Evolutionary conservation across 2,113 vertebrate genomes (phyloP), one percentile per base, ranked within the genome.

Genomic region (Xerus inauris): DNA sequence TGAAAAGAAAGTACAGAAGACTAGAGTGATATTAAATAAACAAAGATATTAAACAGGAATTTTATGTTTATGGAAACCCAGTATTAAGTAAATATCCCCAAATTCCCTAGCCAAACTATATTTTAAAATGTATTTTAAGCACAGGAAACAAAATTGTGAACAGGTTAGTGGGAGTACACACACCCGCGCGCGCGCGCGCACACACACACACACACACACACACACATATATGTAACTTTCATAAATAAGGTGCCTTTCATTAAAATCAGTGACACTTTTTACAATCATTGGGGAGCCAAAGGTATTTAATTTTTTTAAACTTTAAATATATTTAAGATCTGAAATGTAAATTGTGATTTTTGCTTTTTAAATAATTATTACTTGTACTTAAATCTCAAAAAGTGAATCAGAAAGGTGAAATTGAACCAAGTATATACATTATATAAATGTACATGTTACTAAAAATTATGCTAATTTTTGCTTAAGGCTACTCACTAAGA

Each of bases 71-170:
- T 86, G 7, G 65, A 89, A 97, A 67, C 17, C 38, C 40, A 42
- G 22, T 88, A 81, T 93, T 91, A 65, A 91, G 73, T 94, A 94
- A 69, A 92, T 89, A 87, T 87, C 67, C 88, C 94, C 38, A 83
- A 96, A 91, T 94, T 75, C 30, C 14, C 65, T 87, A 91, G 91
- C 32, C 83, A 96, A 94, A 79, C 93, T 95, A 54, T 96, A 85
- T 96, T 94, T 97, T 92, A 92, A 97, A 96, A 93, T 97, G 82
- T 73, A 22, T 81, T 95, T 97, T 84, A 59, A 96, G 45, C 59
- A 67, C 30, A 95, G 71, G 69, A 96, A 94, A 95, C 35, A 76
- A 86, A 73, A 35, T 91, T 91, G 71, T 69, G 89, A 96, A 95
- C 14, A 94, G 38, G 35, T 32, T 49, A 76, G 16, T 67, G n/a